Conservation (phyloP, 2,797 vertebrate genomes). For the Distichodus sexfasciatus region DNA sequence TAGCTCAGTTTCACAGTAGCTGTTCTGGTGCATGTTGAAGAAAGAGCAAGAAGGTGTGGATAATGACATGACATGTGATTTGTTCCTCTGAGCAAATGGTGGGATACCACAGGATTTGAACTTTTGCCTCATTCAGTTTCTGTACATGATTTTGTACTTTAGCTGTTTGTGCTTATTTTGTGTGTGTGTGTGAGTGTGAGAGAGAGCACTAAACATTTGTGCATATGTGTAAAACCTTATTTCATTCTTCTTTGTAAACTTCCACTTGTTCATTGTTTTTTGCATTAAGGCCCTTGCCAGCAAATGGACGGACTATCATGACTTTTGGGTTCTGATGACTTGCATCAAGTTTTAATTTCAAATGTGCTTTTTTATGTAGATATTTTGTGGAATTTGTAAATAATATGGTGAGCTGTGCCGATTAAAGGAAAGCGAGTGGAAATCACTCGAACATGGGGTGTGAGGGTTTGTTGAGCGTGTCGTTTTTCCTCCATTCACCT, state of each 20-base stretch:
- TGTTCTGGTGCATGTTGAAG: conserved; percentile 24
- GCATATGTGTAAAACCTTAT: conserved; percentile 30
- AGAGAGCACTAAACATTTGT: conserved; percentile 50
- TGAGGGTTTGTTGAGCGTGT: conserved; percentile 75
- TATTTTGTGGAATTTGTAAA: conserved; percentile 96
- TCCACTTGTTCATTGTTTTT: conserved; percentile 34
- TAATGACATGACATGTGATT: too few species aligned
- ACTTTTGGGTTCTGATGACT: conserved; percentile 87
- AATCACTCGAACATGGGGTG: conserved; percentile 76
- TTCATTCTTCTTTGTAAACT: conserved; percentile 32
- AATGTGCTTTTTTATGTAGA: conserved; percentile 86
- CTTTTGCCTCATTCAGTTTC: conserved; percentile 27
- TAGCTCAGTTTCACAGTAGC: conserved; percentile 36
- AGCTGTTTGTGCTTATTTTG: conserved; percentile 20
- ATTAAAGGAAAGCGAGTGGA: conserved; percentile 69
- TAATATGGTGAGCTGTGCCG: conserved; percentile 61
- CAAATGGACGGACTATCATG: conserved; percentile 83
- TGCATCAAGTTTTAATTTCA: conserved; percentile 99
- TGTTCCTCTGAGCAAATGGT: background rate
- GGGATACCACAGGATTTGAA: conserved; percentile 14
- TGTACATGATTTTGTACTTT: conserved; percentile 38
- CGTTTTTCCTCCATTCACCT: conserved; percentile 74
- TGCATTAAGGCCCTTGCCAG: conserved; percentile 73
- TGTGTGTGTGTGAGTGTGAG: background rate
- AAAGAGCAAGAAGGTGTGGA: background rate